Base-by-base conservation (phyloP, 2,888 invertebrate genomes). In the Sesamia inferens region DNA sequence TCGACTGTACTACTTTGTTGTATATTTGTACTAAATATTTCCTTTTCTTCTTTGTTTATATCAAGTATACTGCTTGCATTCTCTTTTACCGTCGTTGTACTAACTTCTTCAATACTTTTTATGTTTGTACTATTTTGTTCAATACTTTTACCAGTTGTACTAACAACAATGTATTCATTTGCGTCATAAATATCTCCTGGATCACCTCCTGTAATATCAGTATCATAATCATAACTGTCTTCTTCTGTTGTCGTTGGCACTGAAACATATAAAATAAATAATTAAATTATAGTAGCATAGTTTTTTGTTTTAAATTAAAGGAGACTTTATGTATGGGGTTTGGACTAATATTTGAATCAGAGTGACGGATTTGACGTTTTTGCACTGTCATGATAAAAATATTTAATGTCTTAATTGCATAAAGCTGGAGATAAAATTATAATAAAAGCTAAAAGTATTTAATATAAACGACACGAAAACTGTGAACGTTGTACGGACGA, bases 191-290 rank as follows among this genome's bases (percentile, higher is more conserved):
- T 24, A 16, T 78, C 74, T 65, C 8, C 57, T 0, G 70, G 11
- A 13, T 13, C 22, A 55, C 62, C 66, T 2, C 24, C 71, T 67
- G 78, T n/a, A 11, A 11, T 31, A 1, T 82, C 82, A 24, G 11
- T 48, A 2, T 81, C 79, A 39, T 81, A 82, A 65, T 81, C 79
- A 65, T 79, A 82, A 39, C 51, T 19, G 1, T 82, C 65, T 11
- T 82, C 79, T 73, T 79, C 79, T n/a, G 76, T 76, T 0, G 71
- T 79, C 0, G 83, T 72, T 76, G 76, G 59, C 19, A 68, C 81
- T 82, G 76, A 44, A 81, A 82, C 4, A 64, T 64, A 55, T 1
- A 24, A 61, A 71, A 31, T 64, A 11, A 67, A 13, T 0, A 19
- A 68, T 57, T 39, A 22, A 31, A 51, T 0, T 39, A 39, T 39